Evolutionary conservation across 2,888 invertebrate genomes (phyloP).

Genomic region (Ophraella communa): DNA sequence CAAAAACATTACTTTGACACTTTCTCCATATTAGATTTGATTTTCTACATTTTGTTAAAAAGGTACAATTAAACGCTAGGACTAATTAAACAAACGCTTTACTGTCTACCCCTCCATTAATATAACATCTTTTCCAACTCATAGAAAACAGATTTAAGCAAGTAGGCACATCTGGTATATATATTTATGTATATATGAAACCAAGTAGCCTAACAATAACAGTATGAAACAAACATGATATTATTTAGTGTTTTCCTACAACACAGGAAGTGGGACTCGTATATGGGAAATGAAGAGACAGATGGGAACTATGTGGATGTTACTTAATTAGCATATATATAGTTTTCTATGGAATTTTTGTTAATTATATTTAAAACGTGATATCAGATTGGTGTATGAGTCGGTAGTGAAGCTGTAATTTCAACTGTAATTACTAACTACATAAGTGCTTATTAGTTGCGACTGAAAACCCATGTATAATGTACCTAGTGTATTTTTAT

Average conservation of each 20-base stretch:
- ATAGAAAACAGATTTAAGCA: neutral
- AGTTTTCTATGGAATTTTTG: conserved; percentile 4
- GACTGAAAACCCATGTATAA: neutral
- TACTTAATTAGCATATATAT: conserved; percentile 9
- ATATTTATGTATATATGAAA: conserved; percentile 4
- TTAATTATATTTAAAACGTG: conserved; percentile 4
- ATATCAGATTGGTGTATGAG: conserved; percentile 1
- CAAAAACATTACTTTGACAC: too few relatives aligned
- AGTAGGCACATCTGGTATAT: neutral
- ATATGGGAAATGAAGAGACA: conserved; percentile 30
- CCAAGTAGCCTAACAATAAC: conserved; percentile 11
- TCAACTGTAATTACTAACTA: neutral
- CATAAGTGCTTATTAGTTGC: neutral
- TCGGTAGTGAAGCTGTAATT: neutral
- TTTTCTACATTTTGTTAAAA: too few relatives aligned
- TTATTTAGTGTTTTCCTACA: conserved; percentile 22
- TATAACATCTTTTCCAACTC: neutral
- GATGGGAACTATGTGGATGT: conserved; percentile 26
- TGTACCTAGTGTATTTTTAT: neutral
- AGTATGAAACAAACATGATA: conserved; percentile 18
- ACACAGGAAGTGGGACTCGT: conserved; percentile 31
- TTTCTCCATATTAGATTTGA: too few relatives aligned
- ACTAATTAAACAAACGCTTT: neutral
- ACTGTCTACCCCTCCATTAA: neutral
- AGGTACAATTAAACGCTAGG: neutral